phyloP scores from a whole-genome alignment of 1,140 invertebrate genomes.

The Mylabris phalerata region DNA sequence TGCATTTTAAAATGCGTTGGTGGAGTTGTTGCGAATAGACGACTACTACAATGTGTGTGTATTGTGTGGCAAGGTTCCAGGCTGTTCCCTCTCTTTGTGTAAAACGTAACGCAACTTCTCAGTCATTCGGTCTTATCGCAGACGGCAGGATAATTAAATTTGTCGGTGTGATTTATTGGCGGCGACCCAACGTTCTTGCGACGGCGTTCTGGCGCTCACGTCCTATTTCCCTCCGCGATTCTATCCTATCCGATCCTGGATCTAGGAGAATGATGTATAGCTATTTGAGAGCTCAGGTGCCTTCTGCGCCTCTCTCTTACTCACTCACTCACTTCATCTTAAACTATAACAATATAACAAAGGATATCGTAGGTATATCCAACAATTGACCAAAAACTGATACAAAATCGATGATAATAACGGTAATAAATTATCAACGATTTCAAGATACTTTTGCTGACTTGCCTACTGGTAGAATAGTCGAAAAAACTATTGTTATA shows the following conservation, averaged over 20 bases:
- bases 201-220: constrained; percentile 26
- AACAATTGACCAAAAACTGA: too few relatives aligned
- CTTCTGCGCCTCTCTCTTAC: background rate
- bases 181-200: constrained; percentile 16
- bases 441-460: too few relatives aligned
- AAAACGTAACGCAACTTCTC: constrained; percentile 4
- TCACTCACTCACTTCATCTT: background rate
- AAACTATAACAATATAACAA: background rate
- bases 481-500: too few relatives aligned
- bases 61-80: too few relatives aligned
- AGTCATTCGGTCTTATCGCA: constrained; percentile 44
- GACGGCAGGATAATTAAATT: constrained; percentile 54
- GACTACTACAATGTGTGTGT: background rate
- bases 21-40: background rate
- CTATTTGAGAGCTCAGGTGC: constrained; percentile 32
- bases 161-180: constrained; percentile 50
- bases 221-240: constrained; percentile 33
- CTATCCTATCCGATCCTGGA: constrained; percentile 36
- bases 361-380: too few relatives aligned
- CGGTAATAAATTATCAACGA: too few relatives aligned
- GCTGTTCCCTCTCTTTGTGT: constrained; percentile 5
- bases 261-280: constrained; percentile 40
- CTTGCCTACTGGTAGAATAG: too few relatives aligned
- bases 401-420: too few relatives aligned
- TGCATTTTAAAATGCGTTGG: background rate